phyloP scores from a whole-genome alignment of 2,113 vertebrate species.

The Caretta caretta region DNA sequence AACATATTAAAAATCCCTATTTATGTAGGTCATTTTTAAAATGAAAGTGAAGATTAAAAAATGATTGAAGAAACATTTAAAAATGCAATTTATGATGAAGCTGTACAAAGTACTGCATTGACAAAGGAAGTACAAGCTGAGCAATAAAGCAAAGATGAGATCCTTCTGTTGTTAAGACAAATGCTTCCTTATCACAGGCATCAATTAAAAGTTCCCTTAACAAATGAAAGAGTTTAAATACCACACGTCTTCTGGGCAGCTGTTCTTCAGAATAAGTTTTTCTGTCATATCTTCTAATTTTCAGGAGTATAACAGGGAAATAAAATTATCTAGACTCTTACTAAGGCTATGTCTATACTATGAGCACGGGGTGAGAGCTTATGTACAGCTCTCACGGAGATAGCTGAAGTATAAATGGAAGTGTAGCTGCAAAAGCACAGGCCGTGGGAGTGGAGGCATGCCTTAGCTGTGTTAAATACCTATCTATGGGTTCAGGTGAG shows the following conservation, averaged over 20 bases:
- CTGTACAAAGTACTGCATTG: not conserved
- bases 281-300: too few relatives aligned
- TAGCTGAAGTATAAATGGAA: too few relatives aligned
- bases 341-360: too few relatives aligned
- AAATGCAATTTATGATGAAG: not conserved
- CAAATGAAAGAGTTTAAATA: not conserved
- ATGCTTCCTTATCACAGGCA: not conserved
- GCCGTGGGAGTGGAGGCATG: too few relatives aligned
- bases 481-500: too few relatives aligned
- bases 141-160: not conserved
- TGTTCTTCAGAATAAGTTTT: not conserved
- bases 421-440: too few relatives aligned
- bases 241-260: not conserved
- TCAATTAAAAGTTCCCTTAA: not conserved
- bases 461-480: too few relatives aligned
- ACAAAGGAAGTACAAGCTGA: not conserved
- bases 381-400: too few relatives aligned
- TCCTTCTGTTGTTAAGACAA: not conserved
- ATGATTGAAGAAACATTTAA: not conserved
- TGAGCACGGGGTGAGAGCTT: too few relatives aligned
- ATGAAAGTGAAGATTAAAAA: not conserved
- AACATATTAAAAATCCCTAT: not conserved
- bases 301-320: too few relatives aligned
- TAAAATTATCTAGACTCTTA: too few relatives aligned
- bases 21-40: not conserved